A percentile compares a stretch with the other conserved stretches of the same genome.
Evolutionary conservation across 2,888 invertebrate species (phyloP).

Genomic region (Eremobia ochroleuca): DNA sequence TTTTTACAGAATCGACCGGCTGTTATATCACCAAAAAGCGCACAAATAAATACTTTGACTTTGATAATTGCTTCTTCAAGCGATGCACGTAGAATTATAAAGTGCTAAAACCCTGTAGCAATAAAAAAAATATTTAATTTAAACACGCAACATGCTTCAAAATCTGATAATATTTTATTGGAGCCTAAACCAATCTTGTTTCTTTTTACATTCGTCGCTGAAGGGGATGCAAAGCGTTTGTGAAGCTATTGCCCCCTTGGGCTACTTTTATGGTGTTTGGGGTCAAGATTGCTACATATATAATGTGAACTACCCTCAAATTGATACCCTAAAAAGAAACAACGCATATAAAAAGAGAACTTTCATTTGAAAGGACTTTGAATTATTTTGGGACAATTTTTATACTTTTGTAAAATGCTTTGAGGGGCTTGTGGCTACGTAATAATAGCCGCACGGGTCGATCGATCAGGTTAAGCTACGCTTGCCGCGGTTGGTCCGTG

Average conservation of each 20-base stretch:
- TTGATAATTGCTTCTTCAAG: background rate
- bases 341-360: background rate
- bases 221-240: conserved; percentile 53
- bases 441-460: too few species aligned
- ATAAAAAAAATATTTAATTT: background rate
- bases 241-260: conserved; percentile 48
- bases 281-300: conserved; percentile 52
- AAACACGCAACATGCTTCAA: conserved; percentile 16
- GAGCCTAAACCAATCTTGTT: conserved; percentile 30
- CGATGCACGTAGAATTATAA: background rate
- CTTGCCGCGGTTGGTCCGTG: too few species aligned
- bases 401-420: background rate
- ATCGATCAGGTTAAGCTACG: too few species aligned
- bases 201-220: conserved; percentile 28
- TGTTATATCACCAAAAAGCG: too few species aligned
- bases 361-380: background rate
- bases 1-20: too few species aligned
- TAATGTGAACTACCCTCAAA: conserved; percentile 46
- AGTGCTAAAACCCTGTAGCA: background rate
- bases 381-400: background rate
- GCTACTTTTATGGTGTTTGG: conserved; percentile 45
- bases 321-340: conserved; percentile 30
- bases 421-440: too few species aligned
- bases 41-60: too few species aligned
- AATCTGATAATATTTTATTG: conserved; percentile 43